Evolutionary conservation across 1,140 invertebrate genomes (phyloP), one percentile per base, ranked within the genome.

Genomic region (Pseudomyrmex pallidus): DNA sequence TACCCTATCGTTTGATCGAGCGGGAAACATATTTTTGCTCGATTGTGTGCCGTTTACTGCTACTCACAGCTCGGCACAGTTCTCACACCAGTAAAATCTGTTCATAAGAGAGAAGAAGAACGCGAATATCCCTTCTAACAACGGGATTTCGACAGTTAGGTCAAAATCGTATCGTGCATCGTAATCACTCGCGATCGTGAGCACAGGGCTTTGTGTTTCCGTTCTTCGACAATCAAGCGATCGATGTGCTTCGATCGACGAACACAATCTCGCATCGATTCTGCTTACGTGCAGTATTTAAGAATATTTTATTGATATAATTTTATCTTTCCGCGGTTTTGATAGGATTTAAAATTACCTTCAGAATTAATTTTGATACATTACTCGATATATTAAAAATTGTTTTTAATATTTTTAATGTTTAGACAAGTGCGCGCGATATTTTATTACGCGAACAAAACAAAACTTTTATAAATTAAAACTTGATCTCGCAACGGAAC

Each of bases 51-150:
- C 64, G 50, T 59, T 70, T 13, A 48, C 13, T 57, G 76, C 35
- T 50, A 72, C 50, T 80, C 66, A 57, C 66, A 35, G 35, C 44
- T 72, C 68, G 54, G 44, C 66, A 72, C 17, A 72, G 20, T 72
- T 72, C 66, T 20, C 76, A 61, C 22, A 35, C 56, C 35, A 44
- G 44, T 10, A 20, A 3, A 56, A 52, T 52, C 9, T 13, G 13
- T 52, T 52, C n/a, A 46, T 50, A 15, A 57, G 52, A 44, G 76
- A 70, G 25, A 35, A 7, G 5, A 35, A 7, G 5, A 35, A 0
- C 4, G 7, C 35, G 5, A 35, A 35, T 35, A 35, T 35, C 57
- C 50, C 3, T 13, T 20, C 22, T 17, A 54, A 10, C 76, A 78
- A 77, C 63, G 63, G 50, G 74, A 78, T 59, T 59, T 59, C 12